A percentile compares a stretch with the other conserved stretches of the same genome.
phyloP scores from a whole-genome alignment of 2,888 invertebrate genomes.

The Acholoe squamosa region DNA sequence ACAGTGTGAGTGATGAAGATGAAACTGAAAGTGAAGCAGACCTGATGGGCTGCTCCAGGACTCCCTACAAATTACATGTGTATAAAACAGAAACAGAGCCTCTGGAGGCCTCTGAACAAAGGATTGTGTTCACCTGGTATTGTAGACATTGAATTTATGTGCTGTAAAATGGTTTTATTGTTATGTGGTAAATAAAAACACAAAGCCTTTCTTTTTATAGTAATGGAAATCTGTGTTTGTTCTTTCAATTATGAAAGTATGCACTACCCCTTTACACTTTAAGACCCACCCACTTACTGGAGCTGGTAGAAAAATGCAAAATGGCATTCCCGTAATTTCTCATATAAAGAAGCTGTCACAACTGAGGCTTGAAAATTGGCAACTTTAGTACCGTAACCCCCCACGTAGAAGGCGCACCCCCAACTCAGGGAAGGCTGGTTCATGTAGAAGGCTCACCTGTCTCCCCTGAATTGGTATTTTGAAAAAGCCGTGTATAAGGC shows the following conservation, averaged over 20 bases:
- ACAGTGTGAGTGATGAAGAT: background rate
- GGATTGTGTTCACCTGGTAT: background rate
- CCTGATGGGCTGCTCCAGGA: background rate
- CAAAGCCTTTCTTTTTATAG: background rate
- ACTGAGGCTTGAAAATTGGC: too few species aligned
- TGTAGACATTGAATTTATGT: conserved; percentile 20
- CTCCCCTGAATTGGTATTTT: too few species aligned
- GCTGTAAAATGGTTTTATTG: conserved; percentile 52
- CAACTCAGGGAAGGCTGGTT: too few species aligned
- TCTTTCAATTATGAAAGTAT: background rate
- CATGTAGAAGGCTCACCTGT: too few species aligned
- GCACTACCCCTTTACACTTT: too few species aligned
- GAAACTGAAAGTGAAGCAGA: background rate
- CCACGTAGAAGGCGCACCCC: too few species aligned
- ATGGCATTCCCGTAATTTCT: too few species aligned
- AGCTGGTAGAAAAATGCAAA: too few species aligned
- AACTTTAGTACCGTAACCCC: too few species aligned
- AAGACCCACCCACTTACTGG: too few species aligned
- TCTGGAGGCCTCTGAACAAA: background rate
- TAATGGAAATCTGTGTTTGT: background rate
- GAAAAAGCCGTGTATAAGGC: too few species aligned
- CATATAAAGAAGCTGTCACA: too few species aligned
- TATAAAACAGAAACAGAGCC: background rate
- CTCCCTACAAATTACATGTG: background rate
- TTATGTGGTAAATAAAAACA: conserved; percentile 31